Conservation (phyloP, 2,888 invertebrate genomes). For the Tetragonula carbonaria region DNA sequence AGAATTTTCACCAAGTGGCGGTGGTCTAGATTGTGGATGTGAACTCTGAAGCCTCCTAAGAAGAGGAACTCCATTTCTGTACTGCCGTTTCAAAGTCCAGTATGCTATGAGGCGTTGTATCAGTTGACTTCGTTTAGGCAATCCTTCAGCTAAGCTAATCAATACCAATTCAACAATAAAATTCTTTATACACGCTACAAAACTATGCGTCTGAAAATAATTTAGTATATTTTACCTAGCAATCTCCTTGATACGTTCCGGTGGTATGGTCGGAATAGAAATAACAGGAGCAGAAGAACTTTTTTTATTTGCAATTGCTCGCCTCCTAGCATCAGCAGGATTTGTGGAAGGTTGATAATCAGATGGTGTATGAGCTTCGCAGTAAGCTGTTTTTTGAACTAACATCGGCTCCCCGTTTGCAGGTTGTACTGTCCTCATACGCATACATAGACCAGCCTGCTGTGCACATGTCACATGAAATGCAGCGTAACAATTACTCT, state of each 20-base stretch:
- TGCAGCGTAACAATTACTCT: slow-evolving; percentile 97
- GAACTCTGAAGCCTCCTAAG: slow-evolving; percentile 91
- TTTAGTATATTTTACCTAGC: slow-evolving; percentile 88
- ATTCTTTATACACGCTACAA: no score
- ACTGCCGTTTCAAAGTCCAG: slow-evolving; percentile 98
- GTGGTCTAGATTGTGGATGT: slow-evolving; percentile 81
- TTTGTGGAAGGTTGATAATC: slow-evolving; percentile 83
- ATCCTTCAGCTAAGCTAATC: slow-evolving; percentile 80
- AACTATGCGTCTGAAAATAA: background rate
- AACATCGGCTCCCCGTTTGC: slow-evolving; percentile 90
- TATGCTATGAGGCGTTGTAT: slow-evolving; percentile 96
- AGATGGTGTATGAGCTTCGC: slow-evolving; percentile 96
- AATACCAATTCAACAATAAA: slow-evolving; percentile 19
- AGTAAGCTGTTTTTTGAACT: slow-evolving; percentile 98
- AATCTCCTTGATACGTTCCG: slow-evolving; percentile 94
- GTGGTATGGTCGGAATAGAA: slow-evolving; percentile 96
- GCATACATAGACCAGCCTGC: slow-evolving; percentile 97
- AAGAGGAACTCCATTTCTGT: slow-evolving; percentile 97
- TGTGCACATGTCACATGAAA: slow-evolving; percentile 99
- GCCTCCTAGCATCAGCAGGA: slow-evolving; percentile 84
- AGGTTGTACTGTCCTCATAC: slow-evolving; percentile 95
- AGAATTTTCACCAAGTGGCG: slow-evolving; percentile 76
- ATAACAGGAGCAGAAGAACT: slow-evolving; percentile 96
- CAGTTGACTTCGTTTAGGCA: slow-evolving; percentile 92
- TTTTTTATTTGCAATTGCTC: slow-evolving; percentile 87